Evolutionary conservation across 2,888 invertebrate genomes (phyloP), one percentile per base, ranked within the genome.

Genomic region (Chrysomela aeneicollis): DNA sequence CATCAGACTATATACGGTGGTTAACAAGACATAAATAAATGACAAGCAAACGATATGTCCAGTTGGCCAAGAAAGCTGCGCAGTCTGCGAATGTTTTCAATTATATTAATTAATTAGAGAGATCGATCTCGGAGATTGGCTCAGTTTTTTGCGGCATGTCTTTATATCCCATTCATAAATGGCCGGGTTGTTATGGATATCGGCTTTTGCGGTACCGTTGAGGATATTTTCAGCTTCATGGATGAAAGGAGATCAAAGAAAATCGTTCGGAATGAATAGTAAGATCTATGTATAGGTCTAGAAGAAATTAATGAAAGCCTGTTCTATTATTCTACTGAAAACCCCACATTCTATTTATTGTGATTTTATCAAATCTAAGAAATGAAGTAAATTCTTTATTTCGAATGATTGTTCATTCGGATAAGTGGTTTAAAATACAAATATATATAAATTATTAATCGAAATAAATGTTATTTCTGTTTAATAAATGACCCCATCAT

Each of bases 81-180:
- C 70, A 69, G 73, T 59, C 65, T 67, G 60, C 71, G 73, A 73
- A 76, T 80, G 81, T 76, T 80, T 79, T 78, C 78, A 79, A 79
- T 81, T 80, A 80, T 72, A 76, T 71, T 77, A 78, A 80, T 79
- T 80, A 79, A 80, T 79, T 79, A 77, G 71, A 67, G 59, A 73
- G 77, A 77, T 78, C 73, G 72, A 73, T 71, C 70, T 73, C 50
- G 18, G 35, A 67, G 72, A 74, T 74, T 71, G 57, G 50, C 52
- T 62, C 61, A 42, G 62, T 70, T 71, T 68, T 73, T 71, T 67
- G 70, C 71, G 68, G 67, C 58, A 52, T 50, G 32, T 49, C 66
- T 69, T 69, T 71, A 59, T n/a, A n/a, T 61, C 63, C 59, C 66
- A 68, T 69, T 71, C 67, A 71, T 71, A 67, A 71, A 65, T 64